Base-by-base conservation (phyloP, 1,140 invertebrate genomes). In the Drosophila parabipectinata region DNA sequence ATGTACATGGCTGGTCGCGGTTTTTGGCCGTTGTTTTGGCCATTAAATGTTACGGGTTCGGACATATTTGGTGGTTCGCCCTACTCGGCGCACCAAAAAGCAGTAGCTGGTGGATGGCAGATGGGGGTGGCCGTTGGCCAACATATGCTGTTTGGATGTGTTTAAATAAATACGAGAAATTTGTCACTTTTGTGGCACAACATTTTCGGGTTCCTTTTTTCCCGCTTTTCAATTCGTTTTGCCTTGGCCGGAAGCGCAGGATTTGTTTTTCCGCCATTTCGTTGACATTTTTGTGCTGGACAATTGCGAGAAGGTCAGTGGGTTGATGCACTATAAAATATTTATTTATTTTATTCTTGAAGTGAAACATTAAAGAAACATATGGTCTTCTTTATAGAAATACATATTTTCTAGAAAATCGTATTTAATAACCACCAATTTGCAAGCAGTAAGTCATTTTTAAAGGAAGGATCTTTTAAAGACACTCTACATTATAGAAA, bases 91-190 rank as follows among this genome's bases (percentile, higher is more conserved):
- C 12, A 5, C 24, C 44, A 24, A 26, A 18, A 39, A 54, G 26
- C 26, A 6, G 26, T 28, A 28, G 26, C 26, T 28, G 26, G 5
- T 32, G 15, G 41, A 44, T 15, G 56, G 37, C 37, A 12, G 34
- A 1, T 61, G 63, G 39, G 52, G 39, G 39, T 55, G 69, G 24
- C 44, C 60, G 32, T 37, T 74, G 77, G 63, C 57, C 82, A 87
- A 73, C 83, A 88, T 88, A 88, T 88, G 83, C 60, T 78, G 78
- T 56, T 68, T 79, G 84, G 61, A 89, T 79, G 84, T 88, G 83
- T 88, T 88, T 89, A 88, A 88, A 87, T 87, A 87, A 87, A 87
- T 87, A 88, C 75, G 81, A 82, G 77, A 88, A 83, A 79, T 79
- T 87, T 79, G 76, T 67, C 83, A 88, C 83, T 83, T 83, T 89